A percentile compares a stretch with the other conserved stretches of the same genome.
These are phyloP conservation scores for Synanceia verrucosa DNA, from an alignment of 2,797 vertebrate species.

Conservation along the genomic window DNA sequence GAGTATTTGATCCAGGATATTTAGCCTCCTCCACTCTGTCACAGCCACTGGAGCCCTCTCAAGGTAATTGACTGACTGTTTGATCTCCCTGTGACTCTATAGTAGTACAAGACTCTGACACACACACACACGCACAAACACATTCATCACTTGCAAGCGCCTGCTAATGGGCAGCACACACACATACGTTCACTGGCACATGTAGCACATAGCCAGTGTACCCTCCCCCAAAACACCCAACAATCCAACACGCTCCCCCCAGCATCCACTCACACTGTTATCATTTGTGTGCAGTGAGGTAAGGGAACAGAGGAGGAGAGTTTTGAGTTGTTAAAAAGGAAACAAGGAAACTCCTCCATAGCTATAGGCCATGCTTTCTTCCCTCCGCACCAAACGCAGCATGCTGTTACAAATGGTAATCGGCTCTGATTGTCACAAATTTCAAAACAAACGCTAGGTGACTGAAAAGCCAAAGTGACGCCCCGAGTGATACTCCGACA, in stretches of 20 bases:
- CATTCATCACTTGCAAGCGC: constrained; percentile 38
- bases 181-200: constrained; percentile 21
- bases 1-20: constrained; percentile 78
- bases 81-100: constrained; percentile 75
- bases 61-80: constrained; percentile 80
- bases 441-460: constrained; percentile 84
- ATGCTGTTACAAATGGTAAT: constrained; percentile 82
- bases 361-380: constrained; percentile 82
- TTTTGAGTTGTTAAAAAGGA: constrained; percentile 70
- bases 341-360: constrained; percentile 75
- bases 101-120: constrained; percentile 52
- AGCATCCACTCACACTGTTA: constrained; percentile 46
- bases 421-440: constrained; percentile 82
- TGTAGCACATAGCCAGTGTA: constrained; percentile 13
- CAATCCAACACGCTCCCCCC: neutral
- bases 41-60: constrained; percentile 79
- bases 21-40: constrained; percentile 75
- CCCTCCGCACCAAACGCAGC: constrained; percentile 75
- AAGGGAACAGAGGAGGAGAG: constrained; percentile 65
- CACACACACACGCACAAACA: constrained; percentile 41
- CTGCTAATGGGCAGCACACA: constrained; percentile 34
- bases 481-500: constrained; percentile 79
- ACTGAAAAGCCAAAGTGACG: constrained; percentile 82
- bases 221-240: constrained; percentile 14
- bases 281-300: constrained; percentile 66